Evolutionary conservation across 2,888 invertebrate species (phyloP).

Genomic region (Torymus texanus): DNA sequence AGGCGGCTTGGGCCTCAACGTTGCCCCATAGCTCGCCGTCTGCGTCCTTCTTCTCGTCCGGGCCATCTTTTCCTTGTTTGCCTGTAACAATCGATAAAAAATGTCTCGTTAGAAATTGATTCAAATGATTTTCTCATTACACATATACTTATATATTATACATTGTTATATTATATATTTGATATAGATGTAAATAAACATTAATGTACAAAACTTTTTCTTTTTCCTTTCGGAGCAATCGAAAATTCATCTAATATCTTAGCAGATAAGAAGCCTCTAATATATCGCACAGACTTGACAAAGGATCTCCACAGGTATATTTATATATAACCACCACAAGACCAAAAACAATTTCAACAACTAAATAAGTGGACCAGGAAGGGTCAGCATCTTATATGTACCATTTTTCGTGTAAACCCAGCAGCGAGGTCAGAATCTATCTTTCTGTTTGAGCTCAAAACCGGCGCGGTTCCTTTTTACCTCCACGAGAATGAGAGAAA

Average conservation of each 20-base stretch:
- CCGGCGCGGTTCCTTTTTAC: constrained; percentile 26
- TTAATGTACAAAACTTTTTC: no score
- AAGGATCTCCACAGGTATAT: no score
- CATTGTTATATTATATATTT: neutral
- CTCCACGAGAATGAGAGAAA: neutral
- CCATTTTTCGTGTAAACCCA: constrained; percentile 24
- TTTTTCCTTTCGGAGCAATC: no score
- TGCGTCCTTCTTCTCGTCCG: constrained; percentile 83
- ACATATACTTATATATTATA: neutral
- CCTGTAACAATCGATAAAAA: constrained; percentile 63
- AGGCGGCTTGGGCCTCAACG: constrained; percentile 95
- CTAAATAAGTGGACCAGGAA: no score
- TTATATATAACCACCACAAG: no score
- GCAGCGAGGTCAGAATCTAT: constrained; percentile 25
- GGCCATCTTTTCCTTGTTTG: constrained; percentile 74
- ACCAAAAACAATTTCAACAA: no score
- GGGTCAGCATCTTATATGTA: no score
- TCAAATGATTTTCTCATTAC: no score
- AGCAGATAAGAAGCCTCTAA: no score
- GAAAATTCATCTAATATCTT: no score
- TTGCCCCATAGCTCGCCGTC: constrained; percentile 90
- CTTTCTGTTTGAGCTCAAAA: neutral
- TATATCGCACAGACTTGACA: no score
- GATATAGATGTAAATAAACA: no score
- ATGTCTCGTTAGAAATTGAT: neutral